Conservation (phyloP, 2,113 vertebrate species). For the Channa argus region DNA sequence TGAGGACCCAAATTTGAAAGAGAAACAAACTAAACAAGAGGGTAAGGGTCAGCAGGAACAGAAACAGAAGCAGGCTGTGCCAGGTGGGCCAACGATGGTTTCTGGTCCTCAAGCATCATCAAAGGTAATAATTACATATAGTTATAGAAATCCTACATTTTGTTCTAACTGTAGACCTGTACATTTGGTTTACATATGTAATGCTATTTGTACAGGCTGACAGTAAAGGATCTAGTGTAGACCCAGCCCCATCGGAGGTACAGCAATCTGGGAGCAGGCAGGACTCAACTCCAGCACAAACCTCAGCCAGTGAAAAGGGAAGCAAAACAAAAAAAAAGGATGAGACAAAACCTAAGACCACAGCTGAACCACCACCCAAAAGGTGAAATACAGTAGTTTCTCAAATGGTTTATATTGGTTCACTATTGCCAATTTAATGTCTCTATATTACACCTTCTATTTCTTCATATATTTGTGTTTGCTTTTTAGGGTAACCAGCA, state of each 20-base stretch:
- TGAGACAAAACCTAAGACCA: background rate
- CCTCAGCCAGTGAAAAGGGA: background rate
- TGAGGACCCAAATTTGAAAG: conserved; percentile 27
- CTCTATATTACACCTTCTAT: background rate
- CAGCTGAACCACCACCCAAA: conserved; percentile 1
- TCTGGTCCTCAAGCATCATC: conserved; percentile 16
- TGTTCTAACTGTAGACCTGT: background rate
- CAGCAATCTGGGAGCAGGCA: conserved; percentile 39
- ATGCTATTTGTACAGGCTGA: conserved; percentile 35
- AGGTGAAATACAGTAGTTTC: conserved; percentile 52
- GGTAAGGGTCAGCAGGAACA: conserved; percentile 21
- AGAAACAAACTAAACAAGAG: conserved; percentile 23
- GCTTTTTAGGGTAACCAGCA: conserved; percentile 46
- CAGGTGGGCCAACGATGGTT: conserved; percentile 18
- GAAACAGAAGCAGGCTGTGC: background rate
- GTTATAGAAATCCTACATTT: background rate
- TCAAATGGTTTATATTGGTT: background rate
- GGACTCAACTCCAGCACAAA: background rate
- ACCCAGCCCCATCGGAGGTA: conserved; percentile 12
- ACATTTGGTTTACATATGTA: background rate
- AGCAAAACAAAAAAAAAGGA: background rate
- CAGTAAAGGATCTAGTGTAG: conserved; percentile 58
- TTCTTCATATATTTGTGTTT: background rate
- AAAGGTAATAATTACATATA: conserved; percentile 52
- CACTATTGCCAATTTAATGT: background rate